A percentile compares a stretch with the other conserved stretches of the same genome.
phyloP scores from a whole-genome alignment of 2,113 vertebrate species.

The Ailurus styani region DNA sequence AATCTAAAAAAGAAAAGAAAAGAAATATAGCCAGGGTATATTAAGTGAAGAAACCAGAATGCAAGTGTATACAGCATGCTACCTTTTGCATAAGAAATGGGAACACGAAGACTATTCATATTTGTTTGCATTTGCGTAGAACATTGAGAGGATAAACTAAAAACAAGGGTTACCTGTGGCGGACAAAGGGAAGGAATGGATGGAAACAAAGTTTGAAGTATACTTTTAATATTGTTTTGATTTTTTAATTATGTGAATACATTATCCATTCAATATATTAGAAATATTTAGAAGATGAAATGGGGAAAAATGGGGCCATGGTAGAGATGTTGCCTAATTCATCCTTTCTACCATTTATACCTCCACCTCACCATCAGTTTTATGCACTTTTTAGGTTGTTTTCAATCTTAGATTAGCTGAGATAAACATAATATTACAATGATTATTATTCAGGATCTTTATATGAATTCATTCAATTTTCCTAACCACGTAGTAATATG shows the following conservation, averaged over 20 bases:
- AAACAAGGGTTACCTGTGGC: background rate
- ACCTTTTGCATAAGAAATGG: background rate
- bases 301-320: background rate
- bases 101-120: background rate
- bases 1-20: no score
- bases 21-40: background rate
- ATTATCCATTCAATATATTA: background rate
- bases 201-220: background rate
- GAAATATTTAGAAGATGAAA: constrained; percentile 22
- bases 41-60: background rate
- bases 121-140: background rate
- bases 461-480: background rate
- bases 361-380: background rate
- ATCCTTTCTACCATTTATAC: background rate
- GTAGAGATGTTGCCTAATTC: background rate
- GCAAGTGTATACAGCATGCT: background rate
- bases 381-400: background rate
- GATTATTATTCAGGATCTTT: background rate
- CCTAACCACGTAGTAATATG: background rate
- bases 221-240: background rate
- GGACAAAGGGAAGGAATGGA: background rate
- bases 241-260: background rate
- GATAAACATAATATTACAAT: background rate
- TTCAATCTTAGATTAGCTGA: background rate
- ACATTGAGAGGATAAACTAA: background rate